Conservation (phyloP, 2,797 vertebrate genomes). For the Eospalax fontanierii region DNA sequence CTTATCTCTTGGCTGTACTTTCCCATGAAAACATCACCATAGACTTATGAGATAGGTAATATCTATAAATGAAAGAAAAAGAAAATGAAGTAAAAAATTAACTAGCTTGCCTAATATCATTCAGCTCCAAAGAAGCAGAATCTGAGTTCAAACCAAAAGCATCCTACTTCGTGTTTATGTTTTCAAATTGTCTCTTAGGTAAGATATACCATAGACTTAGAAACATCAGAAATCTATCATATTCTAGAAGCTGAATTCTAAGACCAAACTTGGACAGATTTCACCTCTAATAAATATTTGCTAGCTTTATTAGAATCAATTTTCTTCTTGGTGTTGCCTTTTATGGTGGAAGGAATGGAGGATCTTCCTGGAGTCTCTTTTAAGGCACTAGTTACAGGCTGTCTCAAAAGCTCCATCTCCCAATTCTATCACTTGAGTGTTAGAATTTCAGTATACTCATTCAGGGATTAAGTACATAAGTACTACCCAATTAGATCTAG, state of each 20-base stretch:
- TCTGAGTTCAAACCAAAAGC: neutral
- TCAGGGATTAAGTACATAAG: neutral
- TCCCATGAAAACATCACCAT: neutral
- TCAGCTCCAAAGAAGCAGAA: neutral
- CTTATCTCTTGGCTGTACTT: neutral
- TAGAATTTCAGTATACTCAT: neutral
- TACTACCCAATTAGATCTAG: neutral
- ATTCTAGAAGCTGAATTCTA: neutral
- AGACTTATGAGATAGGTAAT: neutral
- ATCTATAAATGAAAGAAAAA: neutral
- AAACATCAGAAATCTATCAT: neutral
- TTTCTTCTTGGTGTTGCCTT: neutral
- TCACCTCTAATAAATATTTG: neutral
- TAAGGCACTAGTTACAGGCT: neutral
- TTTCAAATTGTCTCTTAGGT: neutral
- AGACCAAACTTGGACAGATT: neutral
- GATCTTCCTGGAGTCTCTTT: neutral
- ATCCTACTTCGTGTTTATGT: neutral
- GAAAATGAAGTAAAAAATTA: neutral
- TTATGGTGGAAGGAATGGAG: fast-evolving
- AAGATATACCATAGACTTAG: neutral
- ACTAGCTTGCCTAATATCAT: neutral
- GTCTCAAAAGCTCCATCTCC: neutral
- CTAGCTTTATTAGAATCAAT: neutral
- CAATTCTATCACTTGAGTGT: neutral